Evolutionary conservation across 2,113 vertebrate genomes (phyloP).

Genomic region (Ramphastos sulfuratus): DNA sequence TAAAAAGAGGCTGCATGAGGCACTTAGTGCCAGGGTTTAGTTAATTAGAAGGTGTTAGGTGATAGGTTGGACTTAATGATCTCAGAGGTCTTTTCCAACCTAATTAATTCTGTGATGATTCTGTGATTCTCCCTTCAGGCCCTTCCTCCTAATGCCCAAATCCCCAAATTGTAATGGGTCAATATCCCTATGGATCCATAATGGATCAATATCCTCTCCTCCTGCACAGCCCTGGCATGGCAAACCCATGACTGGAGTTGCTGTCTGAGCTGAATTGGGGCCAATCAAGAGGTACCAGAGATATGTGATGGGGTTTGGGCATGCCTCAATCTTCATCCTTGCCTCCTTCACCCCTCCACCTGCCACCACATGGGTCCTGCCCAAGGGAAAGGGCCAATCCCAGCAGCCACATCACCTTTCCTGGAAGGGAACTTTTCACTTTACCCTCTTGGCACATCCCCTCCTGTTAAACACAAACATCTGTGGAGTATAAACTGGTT

Average conservation of each 20-base stretch:
- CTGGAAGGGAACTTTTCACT: background rate
- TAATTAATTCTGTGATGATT: too few relatives aligned
- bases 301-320: background rate
- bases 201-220: too few relatives aligned
- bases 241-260: background rate
- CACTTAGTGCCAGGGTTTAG: too few relatives aligned
- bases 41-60: too few relatives aligned
- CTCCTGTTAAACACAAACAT: background rate
- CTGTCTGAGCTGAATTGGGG: accelerated
- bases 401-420: background rate
- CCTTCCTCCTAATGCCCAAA: too few relatives aligned
- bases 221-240: too few relatives aligned
- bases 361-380: accelerated
- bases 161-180: too few relatives aligned
- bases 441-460: background rate
- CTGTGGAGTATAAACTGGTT: background rate
- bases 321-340: background rate
- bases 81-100: too few relatives aligned
- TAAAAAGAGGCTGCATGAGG: too few relatives aligned
- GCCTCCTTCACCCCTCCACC: background rate
- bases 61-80: too few relatives aligned
- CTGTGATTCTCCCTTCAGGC: too few relatives aligned
- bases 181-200: too few relatives aligned
- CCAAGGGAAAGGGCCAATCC: accelerated
- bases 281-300: background rate